Percentiles rank a stretch among this genome's conserved stretches.
Evolutionary conservation across 2,888 invertebrate genomes (phyloP).

Genomic region (Pseudococcus jackbeardsleyi): DNA sequence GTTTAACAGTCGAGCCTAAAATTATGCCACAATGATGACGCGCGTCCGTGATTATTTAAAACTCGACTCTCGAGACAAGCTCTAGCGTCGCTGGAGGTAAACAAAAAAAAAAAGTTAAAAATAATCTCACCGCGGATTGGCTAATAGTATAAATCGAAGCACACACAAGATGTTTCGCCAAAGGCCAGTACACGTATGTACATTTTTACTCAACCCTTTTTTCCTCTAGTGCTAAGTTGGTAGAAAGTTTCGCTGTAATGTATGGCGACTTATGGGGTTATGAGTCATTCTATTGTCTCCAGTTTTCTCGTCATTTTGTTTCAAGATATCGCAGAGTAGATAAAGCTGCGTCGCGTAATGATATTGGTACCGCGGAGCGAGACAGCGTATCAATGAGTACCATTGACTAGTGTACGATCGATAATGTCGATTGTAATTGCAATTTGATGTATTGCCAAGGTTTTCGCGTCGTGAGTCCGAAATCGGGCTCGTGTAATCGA

Average conservation of each 20-base stretch:
- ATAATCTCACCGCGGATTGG: constrained; percentile 11
- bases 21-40: constrained; percentile 50
- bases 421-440: constrained; percentile 41
- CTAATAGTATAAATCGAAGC: neutral
- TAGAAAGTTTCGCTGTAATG: neutral
- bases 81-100: constrained; percentile 45
- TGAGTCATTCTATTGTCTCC: constrained; percentile 42
- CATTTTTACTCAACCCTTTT: constrained; percentile 44
- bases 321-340: neutral
- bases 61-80: constrained; percentile 25
- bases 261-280: neutral
- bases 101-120: constrained; percentile 45
- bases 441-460: constrained; percentile 7
- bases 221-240: neutral
- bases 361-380: neutral
- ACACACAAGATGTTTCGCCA: constrained; percentile 29
- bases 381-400: neutral
- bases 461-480: neutral
- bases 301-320: constrained; percentile 36
- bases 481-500: neutral
- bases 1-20: constrained; percentile 51
- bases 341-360: neutral
- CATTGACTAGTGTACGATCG: constrained; percentile 23
- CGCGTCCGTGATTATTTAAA: constrained; percentile 54
- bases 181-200: neutral